Evolutionary conservation across 2,888 invertebrate species (phyloP), one percentile per base, ranked within the genome.

Genomic region (Stratiomys singularior): DNA sequence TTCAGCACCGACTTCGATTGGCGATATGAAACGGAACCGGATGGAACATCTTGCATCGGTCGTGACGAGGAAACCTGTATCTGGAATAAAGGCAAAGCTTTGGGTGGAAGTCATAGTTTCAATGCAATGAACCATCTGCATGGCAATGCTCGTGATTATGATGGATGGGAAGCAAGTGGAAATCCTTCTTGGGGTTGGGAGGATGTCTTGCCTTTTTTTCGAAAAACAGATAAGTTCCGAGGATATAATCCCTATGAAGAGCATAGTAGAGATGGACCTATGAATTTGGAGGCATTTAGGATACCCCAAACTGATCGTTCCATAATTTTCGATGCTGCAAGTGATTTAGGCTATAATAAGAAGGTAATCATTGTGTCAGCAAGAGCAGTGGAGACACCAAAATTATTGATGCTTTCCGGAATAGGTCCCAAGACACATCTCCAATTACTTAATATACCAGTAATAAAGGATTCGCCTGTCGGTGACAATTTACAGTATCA

Each of bases 361-460:
- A 77, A 69, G 25, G 69, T 69, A 23, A 56, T 67, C 7, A 77
- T 77, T 18, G 1, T 69, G 1, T 69, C 74, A 15, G 25, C 52
- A 2, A 72, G 72, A 18, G 18, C 63, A 23, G n/a, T 69, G 1
- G 89, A 90, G 81, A 84, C 90, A 0, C 96, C 97, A 0, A 97
- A 98, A 82, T 84, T 98, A n/a, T 89, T 98, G 28, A 93, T 97
- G 93, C 87, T 97, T 25, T 91, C 91, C 63, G 97, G 97, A 0
- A 87, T 97, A 0, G 95, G 95, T 2, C 93, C 94, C 0, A 88
- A 87, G 21, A 83, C 89, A 11, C 93, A 95, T 84, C 87, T 95
- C 1, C 83, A 89, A 80, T 90, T 93, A 82, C 88, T 92, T 2
- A 92, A 92, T 0, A 89, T 94, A 74, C 58, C 58, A 37, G 89